A percentile compares a stretch with the other conserved stretches of the same genome.
phyloP scores from a whole-genome alignment of 1,140 invertebrate genomes.

The Pogonus chalceus region DNA sequence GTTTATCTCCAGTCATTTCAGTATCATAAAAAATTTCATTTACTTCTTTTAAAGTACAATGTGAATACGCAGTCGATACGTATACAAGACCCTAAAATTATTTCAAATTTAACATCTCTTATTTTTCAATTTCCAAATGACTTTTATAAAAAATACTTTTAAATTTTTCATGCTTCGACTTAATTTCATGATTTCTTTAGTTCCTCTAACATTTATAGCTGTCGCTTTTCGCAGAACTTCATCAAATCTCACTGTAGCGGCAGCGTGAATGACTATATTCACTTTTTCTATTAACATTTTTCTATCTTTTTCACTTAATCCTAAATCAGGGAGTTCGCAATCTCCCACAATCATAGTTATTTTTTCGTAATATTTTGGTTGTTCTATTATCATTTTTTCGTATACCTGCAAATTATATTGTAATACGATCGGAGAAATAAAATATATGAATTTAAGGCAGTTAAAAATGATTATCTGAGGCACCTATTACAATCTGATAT shows the following conservation, averaged over 20 bases:
- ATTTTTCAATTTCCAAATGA: not conserved
- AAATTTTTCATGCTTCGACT: conserved; percentile 54
- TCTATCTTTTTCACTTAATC: conserved; percentile 47
- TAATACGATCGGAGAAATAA: too few species aligned
- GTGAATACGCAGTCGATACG: conserved; percentile 57
- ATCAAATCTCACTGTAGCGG: conserved; percentile 83
- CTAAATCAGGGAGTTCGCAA: conserved; percentile 40
- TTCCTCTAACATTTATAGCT: conserved; percentile 50
- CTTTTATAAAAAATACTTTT: conserved; percentile 28
- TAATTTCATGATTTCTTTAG: conserved; percentile 46
- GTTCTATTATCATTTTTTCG: conserved; percentile 22
- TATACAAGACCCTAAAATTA: conserved; percentile 45
- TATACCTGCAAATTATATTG: too few species aligned
- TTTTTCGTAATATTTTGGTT: conserved; percentile 32
- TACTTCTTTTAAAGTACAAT: conserved; percentile 45
- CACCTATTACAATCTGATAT: too few species aligned
- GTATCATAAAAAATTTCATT: conserved; percentile 44
- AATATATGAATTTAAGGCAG: too few species aligned
- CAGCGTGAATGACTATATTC: conserved; percentile 74
- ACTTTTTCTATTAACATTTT: conserved; percentile 47
- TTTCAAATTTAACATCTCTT: not conserved
- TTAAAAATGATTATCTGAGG: too few species aligned
- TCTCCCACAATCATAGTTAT: conserved; percentile 37
- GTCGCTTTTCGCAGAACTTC: conserved; percentile 58
- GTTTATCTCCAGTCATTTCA: conserved; percentile 24